phyloP scores from a whole-genome alignment of 2,888 invertebrate species.

The Drosophila koepferae region DNA sequence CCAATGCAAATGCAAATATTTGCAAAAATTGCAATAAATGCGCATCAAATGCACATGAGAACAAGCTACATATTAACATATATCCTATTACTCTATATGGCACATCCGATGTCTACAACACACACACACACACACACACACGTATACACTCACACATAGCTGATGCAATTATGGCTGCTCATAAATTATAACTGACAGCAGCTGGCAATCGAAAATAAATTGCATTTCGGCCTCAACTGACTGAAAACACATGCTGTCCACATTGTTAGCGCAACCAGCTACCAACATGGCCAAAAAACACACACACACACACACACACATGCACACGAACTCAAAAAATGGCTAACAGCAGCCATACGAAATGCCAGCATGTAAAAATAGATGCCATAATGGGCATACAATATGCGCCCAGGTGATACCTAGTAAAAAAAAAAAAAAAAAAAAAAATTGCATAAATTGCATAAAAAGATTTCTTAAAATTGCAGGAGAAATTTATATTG shows the following conservation, averaged over 20 bases:
- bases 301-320: not conserved
- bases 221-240: constrained; percentile 60
- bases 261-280: constrained; percentile 46
- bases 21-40: constrained; percentile 30
- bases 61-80: constrained; percentile 25
- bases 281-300: constrained; percentile 24
- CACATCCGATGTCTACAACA: not conserved
- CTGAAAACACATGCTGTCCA: constrained; percentile 62
- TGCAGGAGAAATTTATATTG: not conserved
- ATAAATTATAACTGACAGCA: constrained; percentile 75
- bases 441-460: no score
- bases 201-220: constrained; percentile 72
- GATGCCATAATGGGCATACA: constrained; percentile 4
- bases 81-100: constrained; percentile 13
- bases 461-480: not conserved
- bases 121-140: no score
- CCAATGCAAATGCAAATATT: constrained; percentile 19
- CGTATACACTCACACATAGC: constrained; percentile 8
- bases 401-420: constrained; percentile 1
- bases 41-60: constrained; percentile 36
- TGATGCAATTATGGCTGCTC: constrained; percentile 59
- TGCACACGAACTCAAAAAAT: not conserved
- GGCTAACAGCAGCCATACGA: constrained; percentile 28
- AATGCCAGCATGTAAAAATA: constrained; percentile 47
- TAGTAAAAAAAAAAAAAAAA: no score